Evolutionary conservation across 1,140 invertebrate species (phyloP), one percentile per base, ranked within the genome.

Genomic region (Lutraria rhynchaena): DNA sequence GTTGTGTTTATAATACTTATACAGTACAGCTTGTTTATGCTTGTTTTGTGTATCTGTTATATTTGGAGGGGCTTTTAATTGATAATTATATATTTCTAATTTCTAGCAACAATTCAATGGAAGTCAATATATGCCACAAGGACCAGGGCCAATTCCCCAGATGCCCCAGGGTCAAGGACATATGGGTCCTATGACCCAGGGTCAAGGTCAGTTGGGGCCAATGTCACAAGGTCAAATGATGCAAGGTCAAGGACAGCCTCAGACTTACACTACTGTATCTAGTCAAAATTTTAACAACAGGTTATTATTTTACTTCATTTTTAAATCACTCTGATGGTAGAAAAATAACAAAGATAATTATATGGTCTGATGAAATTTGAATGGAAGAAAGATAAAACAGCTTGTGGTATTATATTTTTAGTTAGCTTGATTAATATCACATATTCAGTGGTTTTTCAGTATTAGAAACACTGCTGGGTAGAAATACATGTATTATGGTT

Each of bases 171-270:
- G 65, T 55, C 82, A 81, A 41, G 70, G 85, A 51, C 85, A 80
- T 19, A 80, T 86, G 58, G 80, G 82, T 33, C 58, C 22, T 15
- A 69, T 71, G 69, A 53, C 51, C 13, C 74, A 55, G 41, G 74
- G 82, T 37, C 78, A 77, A 57, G 78, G 73, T 57, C 63, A 78
- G 29, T 77, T 77, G 41, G 75, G 74, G 57, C 67, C 49, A 35
- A 82, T 82, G 74, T 41, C 77, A 22, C 77, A 81, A 76, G 83
- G 69, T 78, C 80, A 82, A 41, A 73, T 78, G 58, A 65, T 73
- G 13, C 58, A 24, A 61, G 46, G 74, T 49, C 74, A 63, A 58
- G 57, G 57, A 13, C 73, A 76, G 22, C 57, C 35, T 7, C 74
- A 69, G 53, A 80, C 60, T 1, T 80, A 70, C 53, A 80, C 76